Evolutionary conservation across 2,797 vertebrate species (phyloP).

Genomic region (Lagocephalus sceleratus): DNA sequence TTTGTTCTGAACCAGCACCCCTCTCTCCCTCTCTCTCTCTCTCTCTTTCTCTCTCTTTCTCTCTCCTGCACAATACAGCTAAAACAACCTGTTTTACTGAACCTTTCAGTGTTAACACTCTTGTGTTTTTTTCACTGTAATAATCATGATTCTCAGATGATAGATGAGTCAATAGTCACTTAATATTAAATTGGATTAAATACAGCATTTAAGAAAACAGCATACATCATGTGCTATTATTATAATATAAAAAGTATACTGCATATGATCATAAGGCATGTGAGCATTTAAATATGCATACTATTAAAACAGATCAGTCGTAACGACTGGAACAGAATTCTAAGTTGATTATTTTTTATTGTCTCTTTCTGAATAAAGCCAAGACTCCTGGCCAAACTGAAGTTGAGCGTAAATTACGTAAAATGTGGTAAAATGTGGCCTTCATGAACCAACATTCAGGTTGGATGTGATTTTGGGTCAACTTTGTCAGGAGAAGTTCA

Average conservation of each 20-base stretch:
- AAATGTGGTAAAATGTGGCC: slow-evolving; percentile 39
- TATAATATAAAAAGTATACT: too few species aligned
- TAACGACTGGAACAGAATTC: too few species aligned
- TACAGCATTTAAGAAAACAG: too few species aligned
- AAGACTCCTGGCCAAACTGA: slow-evolving; percentile 41
- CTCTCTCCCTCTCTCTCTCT: background rate
- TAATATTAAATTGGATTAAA: too few species aligned
- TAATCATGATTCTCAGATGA: too few species aligned
- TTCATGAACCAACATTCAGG: slow-evolving; percentile 63
- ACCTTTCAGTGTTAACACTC: background rate
- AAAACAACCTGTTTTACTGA: background rate
- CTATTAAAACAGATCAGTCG: too few species aligned
- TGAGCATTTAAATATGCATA: too few species aligned
- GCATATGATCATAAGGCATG: too few species aligned
- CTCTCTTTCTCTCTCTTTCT: background rate
- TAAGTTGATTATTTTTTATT: too few species aligned
- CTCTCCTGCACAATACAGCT: background rate
- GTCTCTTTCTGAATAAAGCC: slow-evolving; percentile 54
- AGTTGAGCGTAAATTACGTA: slow-evolving; percentile 47
- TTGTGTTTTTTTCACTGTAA: rapidly evolving
- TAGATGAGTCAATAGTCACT: too few species aligned
- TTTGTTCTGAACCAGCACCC: slow-evolving; percentile 54
- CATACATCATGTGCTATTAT: too few species aligned
- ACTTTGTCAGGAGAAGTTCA: background rate
- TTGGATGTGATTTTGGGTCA: background rate